phyloP scores from a whole-genome alignment of 2,797 vertebrate genomes.

The Schizothorax lantsangensis region DNA sequence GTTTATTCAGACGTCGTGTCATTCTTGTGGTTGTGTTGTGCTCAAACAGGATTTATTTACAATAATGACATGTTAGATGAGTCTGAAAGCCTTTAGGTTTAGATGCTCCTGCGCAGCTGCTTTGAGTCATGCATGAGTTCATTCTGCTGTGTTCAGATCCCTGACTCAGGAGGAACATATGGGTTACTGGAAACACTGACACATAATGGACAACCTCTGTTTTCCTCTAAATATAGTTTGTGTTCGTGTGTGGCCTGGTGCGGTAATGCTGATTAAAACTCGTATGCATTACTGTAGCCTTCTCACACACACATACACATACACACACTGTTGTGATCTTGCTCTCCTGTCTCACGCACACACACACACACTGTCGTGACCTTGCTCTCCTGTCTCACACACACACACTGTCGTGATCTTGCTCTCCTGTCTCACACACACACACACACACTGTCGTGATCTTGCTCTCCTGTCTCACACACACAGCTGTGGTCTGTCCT shows the following conservation, averaged over 20 bases:
- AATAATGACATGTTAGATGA: neutral
- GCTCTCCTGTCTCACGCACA: too few relatives aligned
- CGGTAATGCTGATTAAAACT: neutral
- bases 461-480: too few relatives aligned
- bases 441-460: too few relatives aligned
- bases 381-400: conserved; percentile 44
- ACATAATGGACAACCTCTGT: neutral
- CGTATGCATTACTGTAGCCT: neutral
- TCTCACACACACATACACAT: neutral
- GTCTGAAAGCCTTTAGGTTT: neutral
- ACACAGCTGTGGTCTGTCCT: conserved; percentile 62
- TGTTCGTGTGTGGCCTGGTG: neutral
- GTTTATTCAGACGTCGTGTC: neutral
- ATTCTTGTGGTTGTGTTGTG: neutral
- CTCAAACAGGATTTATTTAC: neutral
- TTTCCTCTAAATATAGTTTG: neutral
- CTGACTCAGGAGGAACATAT: neutral
- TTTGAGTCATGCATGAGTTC: neutral
- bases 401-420: too few relatives aligned
- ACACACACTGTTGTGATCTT: too few relatives aligned
- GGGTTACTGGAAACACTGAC: conserved; percentile 21
- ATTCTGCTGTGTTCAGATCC: conserved; percentile 15
- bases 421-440: too few relatives aligned
- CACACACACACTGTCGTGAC: neutral
- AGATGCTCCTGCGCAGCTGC: neutral